phyloP scores from a whole-genome alignment of 2,888 invertebrate genomes.

The Harpagoxenus sublaevis region DNA sequence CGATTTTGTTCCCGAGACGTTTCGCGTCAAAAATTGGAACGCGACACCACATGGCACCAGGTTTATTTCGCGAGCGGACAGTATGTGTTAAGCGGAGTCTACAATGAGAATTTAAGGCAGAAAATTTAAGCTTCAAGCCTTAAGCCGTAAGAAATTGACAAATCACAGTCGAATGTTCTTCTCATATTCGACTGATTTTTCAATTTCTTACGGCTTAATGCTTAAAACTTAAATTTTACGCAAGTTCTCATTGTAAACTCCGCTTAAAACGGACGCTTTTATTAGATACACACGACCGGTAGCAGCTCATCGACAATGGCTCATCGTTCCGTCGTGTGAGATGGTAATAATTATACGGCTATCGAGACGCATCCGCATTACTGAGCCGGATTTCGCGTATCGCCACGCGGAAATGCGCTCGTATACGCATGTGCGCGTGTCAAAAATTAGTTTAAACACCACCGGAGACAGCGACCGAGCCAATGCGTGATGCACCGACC shows the following conservation, averaged over 20 bases:
- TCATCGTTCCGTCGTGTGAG: constrained; percentile 62
- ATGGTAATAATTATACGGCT: constrained; percentile 69
- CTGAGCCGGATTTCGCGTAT: constrained; percentile 32
- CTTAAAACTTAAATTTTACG: too few species aligned
- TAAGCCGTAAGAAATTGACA: too few species aligned
- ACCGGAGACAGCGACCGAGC: not conserved
- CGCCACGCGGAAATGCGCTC: constrained; percentile 30
- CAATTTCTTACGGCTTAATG: too few species aligned
- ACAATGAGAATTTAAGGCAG: too few species aligned
- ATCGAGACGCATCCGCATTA: constrained; percentile 61
- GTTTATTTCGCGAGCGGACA: constrained; percentile 35
- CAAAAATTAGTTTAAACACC: constrained; percentile 68
- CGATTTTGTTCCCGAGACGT: not conserved
- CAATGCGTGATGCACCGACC: not conserved
- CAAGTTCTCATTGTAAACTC: too few species aligned
- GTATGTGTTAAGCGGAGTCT: too few species aligned
- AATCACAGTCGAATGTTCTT: too few species aligned
- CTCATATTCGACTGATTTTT: too few species aligned
- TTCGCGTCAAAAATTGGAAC: constrained; percentile 34
- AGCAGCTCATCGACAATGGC: constrained; percentile 28
- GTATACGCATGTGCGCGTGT: constrained; percentile 35
- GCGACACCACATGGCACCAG: not conserved
- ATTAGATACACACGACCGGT: constrained; percentile 61
- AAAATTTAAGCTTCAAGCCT: too few species aligned
- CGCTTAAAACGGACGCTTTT: constrained; percentile 15